Evolutionary conservation across 2,113 vertebrate genomes (phyloP), one percentile per base, ranked within the genome.

Genomic region (Nipponia nippon): DNA sequence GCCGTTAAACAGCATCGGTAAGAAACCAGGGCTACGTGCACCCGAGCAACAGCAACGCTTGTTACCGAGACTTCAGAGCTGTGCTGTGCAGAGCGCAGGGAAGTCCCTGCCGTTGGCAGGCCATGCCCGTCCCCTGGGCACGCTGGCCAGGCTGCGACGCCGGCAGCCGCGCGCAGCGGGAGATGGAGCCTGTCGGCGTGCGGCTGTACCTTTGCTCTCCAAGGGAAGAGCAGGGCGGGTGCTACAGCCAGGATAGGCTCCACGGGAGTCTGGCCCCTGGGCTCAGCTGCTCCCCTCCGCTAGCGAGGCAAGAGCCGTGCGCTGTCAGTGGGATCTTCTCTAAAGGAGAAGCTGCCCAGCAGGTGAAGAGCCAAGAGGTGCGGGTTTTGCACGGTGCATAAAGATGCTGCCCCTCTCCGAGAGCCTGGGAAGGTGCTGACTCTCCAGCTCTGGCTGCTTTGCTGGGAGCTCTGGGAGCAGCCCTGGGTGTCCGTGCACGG

Each of bases 401-500:
- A 8, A n/a, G 49, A 13, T 5, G 10, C 34, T 23, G 27, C 25
- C 34, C 14, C 44, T 77, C 56, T 47, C 26, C 2, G 55, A 21
- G 72, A 29, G 34, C 55, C 44, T 16, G 36, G 25, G 27, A 32
- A 40, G 50, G 29, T 7, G 15, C 23, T 17, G 70, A 4, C 21
- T 13, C 70, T 72, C 21, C 36, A 42, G 70, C 36, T 32, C 36
- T 32, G 70, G 20, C 13, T 12, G 56, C 26, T 19, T 17, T 30
- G 55, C 25, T 22, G 42, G 32, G 34, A 59, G 3, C 42, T n/a
- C 13, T 52, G 32, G 34, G 52, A n/a, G 72, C 72, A 46, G 40
- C 32, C 1, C 0, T 27, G 73, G 55, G 13, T 10, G 10, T 22
- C 8, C 0, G 55, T 17, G 32, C 36, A 12, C 2, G 8, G 20